Evolutionary conservation across 2,888 invertebrate genomes (phyloP), one percentile per base, ranked within the genome.

Genomic region (Oxystoma pomonae): DNA sequence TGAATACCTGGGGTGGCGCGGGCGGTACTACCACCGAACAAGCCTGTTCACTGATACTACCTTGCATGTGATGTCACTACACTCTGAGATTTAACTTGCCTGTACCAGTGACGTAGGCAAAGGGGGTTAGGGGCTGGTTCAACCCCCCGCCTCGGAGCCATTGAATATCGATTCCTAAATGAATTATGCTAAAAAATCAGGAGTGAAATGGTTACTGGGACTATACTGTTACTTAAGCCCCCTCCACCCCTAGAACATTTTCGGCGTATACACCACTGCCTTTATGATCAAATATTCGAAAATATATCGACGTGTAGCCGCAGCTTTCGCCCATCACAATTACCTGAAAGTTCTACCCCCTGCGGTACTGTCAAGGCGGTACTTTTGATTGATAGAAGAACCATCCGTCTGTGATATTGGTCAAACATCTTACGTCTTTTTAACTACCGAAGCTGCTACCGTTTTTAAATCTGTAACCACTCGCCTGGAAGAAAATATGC

Each of bases 281-380:
- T 35, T 35, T 7, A 35, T 12, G 3, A 35, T 35, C 3, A 7
- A 7, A 35, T 35, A 3, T 35, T 7, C 5, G 12, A 35, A 35
- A 35, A 35, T 35, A 12, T 3, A 7, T 35, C 35, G n/a, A n/a
- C n/a, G 35, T 35, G 35, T 35, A 35, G 12, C 35, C 5, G 3
- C 3, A 7, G 59, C 59, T 63, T 57, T 60, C 55, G 22, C 53
- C 56, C 49, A 63, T 52, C 56, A 58, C 61, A 64, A 64, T 67
- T 71, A 72, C 71, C 71, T 71, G 69, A 35, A 35, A 16, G 67
- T 69, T 63, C 63, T 64, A 67, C 68, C 68, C 70, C 71, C 61
- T 69, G 58, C 55, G 70, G 17, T 68, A 65, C 67, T 64, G 67
- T 67, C 70, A 69, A 65, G 66, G 67, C 68, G 69, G 65, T 66